Evolutionary conservation across 1,140 invertebrate genomes (phyloP).

Genomic region (Sycobia sp.): DNA sequence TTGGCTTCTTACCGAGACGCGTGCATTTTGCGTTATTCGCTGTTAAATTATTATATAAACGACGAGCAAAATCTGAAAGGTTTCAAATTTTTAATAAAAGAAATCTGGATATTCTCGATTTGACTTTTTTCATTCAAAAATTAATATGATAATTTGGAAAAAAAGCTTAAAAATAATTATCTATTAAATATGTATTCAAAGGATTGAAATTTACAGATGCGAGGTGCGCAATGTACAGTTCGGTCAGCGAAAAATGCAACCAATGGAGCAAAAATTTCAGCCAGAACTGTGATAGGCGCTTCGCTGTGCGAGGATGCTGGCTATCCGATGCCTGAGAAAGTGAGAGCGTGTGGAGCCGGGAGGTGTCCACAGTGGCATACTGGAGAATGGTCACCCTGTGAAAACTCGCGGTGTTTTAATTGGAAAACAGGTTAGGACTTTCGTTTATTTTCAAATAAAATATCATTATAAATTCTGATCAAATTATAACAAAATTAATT

Average conservation of each 20-base stretch:
- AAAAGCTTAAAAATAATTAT: no score
- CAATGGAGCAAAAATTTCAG: conserved; percentile 41
- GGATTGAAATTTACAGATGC: conserved; percentile 62
- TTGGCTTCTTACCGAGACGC: no score
- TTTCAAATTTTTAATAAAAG: background rate
- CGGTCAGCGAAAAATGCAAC: conserved; percentile 42
- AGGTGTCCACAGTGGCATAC: conserved; percentile 76
- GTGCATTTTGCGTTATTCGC: no score
- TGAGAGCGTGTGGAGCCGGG: conserved; percentile 71
- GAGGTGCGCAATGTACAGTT: conserved; percentile 75
- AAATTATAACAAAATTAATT: no score
- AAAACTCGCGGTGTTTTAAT: conserved; percentile 74
- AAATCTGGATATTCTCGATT: background rate
- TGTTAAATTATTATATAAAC: no score
- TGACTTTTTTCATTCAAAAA: no score
- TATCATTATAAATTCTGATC: no score
- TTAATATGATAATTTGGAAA: background rate
- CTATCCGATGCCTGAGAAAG: conserved; percentile 67
- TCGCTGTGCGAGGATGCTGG: conserved; percentile 75
- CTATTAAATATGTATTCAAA: background rate
- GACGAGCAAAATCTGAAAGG: no score
- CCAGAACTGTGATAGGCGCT: conserved; percentile 65
- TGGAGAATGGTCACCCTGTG: conserved; percentile 74
- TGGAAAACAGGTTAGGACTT: conserved; percentile 75
- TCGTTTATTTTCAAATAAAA: no score